These are phyloP conservation scores for Dromococcyx pavoninus DNA, from an alignment of 2,797 vertebrate genomes.

Conservation along the genomic window DNA sequence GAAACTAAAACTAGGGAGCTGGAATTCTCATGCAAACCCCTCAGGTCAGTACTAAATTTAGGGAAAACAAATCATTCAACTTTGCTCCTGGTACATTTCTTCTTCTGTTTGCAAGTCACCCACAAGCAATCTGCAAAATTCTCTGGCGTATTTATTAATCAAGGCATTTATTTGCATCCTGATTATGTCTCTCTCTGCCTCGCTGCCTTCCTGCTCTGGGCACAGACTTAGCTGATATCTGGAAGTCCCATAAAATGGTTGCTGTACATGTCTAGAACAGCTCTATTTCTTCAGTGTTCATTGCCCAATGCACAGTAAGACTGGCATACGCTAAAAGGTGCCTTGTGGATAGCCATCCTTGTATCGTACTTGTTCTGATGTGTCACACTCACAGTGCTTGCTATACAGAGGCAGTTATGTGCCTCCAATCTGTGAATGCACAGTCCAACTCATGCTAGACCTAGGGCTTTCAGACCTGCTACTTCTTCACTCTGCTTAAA, in stretches of 20 bases:
- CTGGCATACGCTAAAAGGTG: not conserved
- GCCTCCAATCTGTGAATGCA: not conserved
- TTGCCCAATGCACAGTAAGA: not conserved
- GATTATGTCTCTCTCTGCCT: not conserved
- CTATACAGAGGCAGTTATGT: not conserved
- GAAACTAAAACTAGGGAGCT: not conserved
- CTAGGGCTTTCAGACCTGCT: not conserved
- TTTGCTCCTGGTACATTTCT: not conserved
- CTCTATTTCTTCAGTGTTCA: not conserved
- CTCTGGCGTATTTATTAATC: not conserved
- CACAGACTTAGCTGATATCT: not conserved
- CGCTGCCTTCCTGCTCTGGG: not conserved
- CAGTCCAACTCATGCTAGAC: not conserved
- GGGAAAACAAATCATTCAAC: not conserved
- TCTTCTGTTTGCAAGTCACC: not conserved
- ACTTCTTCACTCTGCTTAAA: not conserved
- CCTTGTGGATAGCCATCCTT: fast-evolving
- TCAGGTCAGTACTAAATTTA: not conserved
- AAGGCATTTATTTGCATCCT: not conserved
- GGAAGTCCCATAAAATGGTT: not conserved
- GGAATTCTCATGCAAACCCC: not conserved
- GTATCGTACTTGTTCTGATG: not conserved
- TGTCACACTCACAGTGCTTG: fast-evolving
- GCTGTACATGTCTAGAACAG: fast-evolving
- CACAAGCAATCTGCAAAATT: not conserved